phyloP scores from a whole-genome alignment of 2,113 vertebrate species.

The Phalacrocorax brasilianus region DNA sequence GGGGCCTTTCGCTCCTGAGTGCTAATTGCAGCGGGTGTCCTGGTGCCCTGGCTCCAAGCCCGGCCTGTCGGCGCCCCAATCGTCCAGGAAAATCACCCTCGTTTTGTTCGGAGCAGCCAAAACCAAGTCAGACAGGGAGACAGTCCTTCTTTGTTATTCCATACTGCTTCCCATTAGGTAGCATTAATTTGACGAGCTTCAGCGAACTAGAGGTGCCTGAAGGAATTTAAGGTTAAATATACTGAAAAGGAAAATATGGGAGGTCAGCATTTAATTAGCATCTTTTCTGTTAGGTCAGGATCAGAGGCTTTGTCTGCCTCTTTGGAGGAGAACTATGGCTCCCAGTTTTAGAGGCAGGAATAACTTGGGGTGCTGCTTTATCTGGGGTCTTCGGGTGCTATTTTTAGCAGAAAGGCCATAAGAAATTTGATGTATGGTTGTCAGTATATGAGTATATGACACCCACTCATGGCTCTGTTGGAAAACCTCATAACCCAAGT shows the following conservation, averaged over 20 bases:
- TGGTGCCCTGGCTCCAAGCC: background rate
- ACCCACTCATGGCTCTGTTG: background rate
- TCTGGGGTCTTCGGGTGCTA: background rate
- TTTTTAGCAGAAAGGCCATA: background rate
- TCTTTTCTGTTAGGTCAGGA: constrained; percentile 19
- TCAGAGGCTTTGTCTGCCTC: constrained; percentile 5
- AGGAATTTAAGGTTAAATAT: constrained; percentile 68
- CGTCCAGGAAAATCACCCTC: background rate
- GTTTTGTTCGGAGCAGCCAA: background rate
- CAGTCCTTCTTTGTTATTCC: constrained; percentile 25
- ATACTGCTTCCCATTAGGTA: constrained; percentile 2
- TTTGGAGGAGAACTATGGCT: background rate
- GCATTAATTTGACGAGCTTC: constrained; percentile 51
- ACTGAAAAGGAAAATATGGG: constrained; percentile 45
- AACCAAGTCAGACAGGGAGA: background rate
- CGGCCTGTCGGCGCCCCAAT: accelerated
- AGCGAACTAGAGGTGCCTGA: constrained; percentile 29
- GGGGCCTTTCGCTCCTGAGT: background rate
- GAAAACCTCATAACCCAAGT: background rate
- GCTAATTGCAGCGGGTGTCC: background rate
- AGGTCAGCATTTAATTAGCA: constrained; percentile 55
- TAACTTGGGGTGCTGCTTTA: background rate
- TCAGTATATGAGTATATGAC: background rate
- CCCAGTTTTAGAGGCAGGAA: background rate
- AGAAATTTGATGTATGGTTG: background rate